phyloP scores from a whole-genome alignment of 1,140 invertebrate genomes.

The Bradysia coprophila region DNA sequence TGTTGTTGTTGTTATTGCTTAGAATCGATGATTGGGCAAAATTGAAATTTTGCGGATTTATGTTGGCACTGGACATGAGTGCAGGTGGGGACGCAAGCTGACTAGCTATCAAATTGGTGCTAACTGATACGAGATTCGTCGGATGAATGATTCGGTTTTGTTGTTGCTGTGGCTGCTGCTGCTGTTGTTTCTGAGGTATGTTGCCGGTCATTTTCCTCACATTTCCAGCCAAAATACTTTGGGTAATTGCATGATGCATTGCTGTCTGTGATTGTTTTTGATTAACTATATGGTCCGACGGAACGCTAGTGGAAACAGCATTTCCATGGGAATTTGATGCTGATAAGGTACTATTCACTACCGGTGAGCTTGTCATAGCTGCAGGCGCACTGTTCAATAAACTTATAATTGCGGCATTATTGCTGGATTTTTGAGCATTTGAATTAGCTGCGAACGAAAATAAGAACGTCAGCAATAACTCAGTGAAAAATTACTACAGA shows the following conservation, averaged over 20 bases:
- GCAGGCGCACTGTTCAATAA: constrained; percentile 52
- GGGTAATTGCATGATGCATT: neutral
- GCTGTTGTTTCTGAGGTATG: constrained; percentile 2
- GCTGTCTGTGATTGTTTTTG: neutral
- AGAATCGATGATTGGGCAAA: neutral
- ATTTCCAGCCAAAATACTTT: neutral
- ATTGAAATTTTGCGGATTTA: constrained; percentile 6
- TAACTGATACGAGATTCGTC: constrained; percentile 22
- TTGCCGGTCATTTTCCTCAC: neutral
- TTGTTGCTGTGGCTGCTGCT: constrained; percentile 7
- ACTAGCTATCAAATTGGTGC: constrained; percentile 22
- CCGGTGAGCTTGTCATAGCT: constrained; percentile 33
- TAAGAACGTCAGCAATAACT: neutral
- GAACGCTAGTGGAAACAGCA: neutral
- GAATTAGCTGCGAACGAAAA: neutral
- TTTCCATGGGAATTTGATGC: neutral
- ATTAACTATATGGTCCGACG: neutral
- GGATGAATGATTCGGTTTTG: too few species aligned
- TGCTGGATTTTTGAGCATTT: constrained; percentile 19
- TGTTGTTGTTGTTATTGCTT: neutral
- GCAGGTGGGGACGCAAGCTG: constrained; percentile 22
- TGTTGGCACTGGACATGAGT: constrained; percentile 16
- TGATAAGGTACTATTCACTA: constrained; percentile 13
- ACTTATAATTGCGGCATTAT: constrained; percentile 51
- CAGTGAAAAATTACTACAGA: neutral